phyloP scores from a whole-genome alignment of 2,113 vertebrate species.

The Oryzias curvinotus region DNA sequence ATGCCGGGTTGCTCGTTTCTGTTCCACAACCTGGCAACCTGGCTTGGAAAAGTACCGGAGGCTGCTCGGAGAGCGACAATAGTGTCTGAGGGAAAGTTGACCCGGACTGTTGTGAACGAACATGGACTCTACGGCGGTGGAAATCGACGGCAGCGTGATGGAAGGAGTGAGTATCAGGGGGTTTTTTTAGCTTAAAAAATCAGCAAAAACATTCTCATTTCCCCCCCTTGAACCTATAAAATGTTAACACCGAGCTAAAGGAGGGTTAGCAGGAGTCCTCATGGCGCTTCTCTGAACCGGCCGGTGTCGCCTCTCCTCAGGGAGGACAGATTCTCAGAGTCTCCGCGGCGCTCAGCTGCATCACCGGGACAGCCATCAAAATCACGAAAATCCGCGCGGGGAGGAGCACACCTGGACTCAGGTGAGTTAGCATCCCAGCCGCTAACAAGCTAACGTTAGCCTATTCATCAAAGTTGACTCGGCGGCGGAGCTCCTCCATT shows the following conservation, averaged over 20 bases:
- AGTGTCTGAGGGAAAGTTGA: slow-evolving; percentile 2
- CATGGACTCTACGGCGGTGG: slow-evolving; percentile 73
- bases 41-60: neutral
- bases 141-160: slow-evolving; percentile 92
- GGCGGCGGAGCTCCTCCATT: neutral
- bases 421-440: slow-evolving; percentile 70
- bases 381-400: slow-evolving; percentile 92
- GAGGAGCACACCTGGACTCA: slow-evolving; percentile 89
- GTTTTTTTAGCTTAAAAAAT: neutral
- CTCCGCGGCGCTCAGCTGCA: slow-evolving; percentile 88
- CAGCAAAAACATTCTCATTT: neutral
- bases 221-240: slow-evolving; percentile 8
- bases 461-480: slow-evolving; percentile 49
- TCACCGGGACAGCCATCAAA: slow-evolving; percentile 82
- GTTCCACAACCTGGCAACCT: too few relatives aligned
- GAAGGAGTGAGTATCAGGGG: slow-evolving; percentile 86
- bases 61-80: neutral
- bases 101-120: slow-evolving; percentile 12
- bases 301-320: slow-evolving; percentile 62
- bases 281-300: neutral
- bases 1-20: too few relatives aligned
- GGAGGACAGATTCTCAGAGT: slow-evolving; percentile 93
- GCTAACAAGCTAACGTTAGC: slow-evolving; percentile 60
- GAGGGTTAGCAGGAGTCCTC: too few relatives aligned
- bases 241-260: slow-evolving; percentile 42